A percentile compares a stretch with the other conserved stretches of the same genome.
These are phyloP conservation scores for Peucedramus taeniatus DNA, from an alignment of 2,113 vertebrate genomes.

Conservation along the genomic window DNA sequence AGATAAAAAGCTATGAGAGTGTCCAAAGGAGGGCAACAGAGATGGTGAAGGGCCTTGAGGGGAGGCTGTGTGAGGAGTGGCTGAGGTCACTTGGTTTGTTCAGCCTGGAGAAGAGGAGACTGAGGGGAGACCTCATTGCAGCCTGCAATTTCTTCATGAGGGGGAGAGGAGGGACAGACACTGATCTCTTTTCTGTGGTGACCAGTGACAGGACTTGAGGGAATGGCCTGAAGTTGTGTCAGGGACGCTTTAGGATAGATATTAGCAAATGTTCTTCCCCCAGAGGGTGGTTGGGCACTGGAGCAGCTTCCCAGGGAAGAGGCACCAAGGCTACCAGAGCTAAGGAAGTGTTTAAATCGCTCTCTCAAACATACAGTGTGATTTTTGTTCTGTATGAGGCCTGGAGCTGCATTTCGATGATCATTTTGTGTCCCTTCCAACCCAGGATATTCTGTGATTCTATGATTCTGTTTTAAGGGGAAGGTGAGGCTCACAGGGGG, in stretches of 20 bases:
- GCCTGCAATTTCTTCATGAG: accelerated
- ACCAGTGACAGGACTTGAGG: background rate
- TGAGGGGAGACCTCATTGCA: background rate
- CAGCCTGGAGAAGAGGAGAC: background rate
- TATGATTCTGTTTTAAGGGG: background rate
- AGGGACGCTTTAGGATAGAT: background rate
- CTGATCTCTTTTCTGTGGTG: background rate
- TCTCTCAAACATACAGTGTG: background rate
- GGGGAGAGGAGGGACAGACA: background rate
- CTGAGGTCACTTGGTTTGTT: background rate
- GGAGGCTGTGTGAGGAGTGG: accelerated
- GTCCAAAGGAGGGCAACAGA: accelerated
- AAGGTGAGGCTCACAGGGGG: background rate
- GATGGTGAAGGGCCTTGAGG: background rate
- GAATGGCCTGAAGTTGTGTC: background rate
- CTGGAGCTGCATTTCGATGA: background rate
- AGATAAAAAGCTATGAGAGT: background rate
- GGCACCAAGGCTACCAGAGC: background rate
- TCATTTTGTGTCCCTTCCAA: background rate
- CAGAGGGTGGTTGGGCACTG: background rate
- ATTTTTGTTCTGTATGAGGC: background rate
- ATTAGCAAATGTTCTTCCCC: background rate
- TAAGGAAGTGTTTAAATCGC: background rate
- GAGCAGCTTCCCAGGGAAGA: background rate
- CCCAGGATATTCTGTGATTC: background rate